phyloP scores from a whole-genome alignment of 2,888 invertebrate genomes.

The Perithous albicinctus region DNA sequence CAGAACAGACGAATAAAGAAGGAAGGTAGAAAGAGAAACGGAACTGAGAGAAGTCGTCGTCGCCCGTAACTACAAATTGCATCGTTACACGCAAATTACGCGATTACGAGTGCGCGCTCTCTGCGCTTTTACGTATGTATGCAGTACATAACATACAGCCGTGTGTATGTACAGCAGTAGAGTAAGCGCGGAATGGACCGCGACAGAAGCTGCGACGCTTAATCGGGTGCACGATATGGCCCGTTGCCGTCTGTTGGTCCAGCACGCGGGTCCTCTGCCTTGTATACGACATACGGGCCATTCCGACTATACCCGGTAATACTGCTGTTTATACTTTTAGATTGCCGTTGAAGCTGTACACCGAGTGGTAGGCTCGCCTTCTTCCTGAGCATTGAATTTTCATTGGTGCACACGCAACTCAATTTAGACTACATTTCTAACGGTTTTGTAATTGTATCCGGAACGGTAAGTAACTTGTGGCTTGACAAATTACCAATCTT shows the following conservation, averaged over 20 bases:
- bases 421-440: conserved; percentile 24
- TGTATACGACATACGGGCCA: conserved; percentile 12
- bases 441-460: conserved; percentile 7
- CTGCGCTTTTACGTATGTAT: conserved; percentile 31
- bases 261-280: conserved; percentile 8
- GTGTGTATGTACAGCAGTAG: conserved; percentile 34
- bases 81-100: conserved; percentile 82
- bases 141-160: too few relatives aligned
- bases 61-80: conserved; percentile 80
- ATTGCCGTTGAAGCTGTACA: conserved; percentile 69
- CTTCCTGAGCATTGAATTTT: conserved; percentile 78
- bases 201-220: conserved; percentile 56
- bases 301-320: conserved; percentile 61
- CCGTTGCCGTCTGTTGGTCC: conserved; percentile 57
- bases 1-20: conserved; percentile 40
- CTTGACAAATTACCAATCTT: not conserved
- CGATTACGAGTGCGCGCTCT: conserved; percentile 72
- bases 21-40: conserved; percentile 51
- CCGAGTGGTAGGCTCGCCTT: conserved; percentile 68
- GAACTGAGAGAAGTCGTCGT: conserved; percentile 64
- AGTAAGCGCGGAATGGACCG: conserved; percentile 46
- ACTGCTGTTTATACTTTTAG: conserved; percentile 79
- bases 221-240: conserved; percentile 54
- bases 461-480: not conserved
- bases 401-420: conserved; percentile 68